Percentiles rank a stretch among this genome's conserved stretches.
Conservation (phyloP, 92 coral and sea anemone genomes). For the Umimayanthus chanpuru region DNA sequence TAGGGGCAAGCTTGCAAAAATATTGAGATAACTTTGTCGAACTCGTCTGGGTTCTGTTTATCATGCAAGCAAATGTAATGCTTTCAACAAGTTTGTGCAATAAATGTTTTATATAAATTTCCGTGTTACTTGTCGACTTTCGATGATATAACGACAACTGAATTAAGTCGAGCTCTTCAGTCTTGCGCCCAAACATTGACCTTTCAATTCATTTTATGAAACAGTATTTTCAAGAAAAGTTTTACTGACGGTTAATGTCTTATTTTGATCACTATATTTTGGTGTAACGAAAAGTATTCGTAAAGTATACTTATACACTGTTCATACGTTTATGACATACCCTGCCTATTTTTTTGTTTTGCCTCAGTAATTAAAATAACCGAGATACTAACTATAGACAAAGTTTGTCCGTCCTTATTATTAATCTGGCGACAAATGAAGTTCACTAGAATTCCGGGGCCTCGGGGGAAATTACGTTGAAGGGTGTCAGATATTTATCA, state of each 20-base stretch:
- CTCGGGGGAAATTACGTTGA: constrained; percentile 12
- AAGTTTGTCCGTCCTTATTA: background rate
- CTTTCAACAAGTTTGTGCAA: constrained; percentile 41
- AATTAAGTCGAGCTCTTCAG: background rate
- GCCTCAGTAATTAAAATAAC: background rate
- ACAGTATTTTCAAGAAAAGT: background rate
- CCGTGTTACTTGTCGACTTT: constrained; percentile 4
- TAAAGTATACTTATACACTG: too few species aligned
- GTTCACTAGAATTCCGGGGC: background rate
- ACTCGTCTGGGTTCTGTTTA: constrained; percentile 29
- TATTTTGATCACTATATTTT: too few species aligned
- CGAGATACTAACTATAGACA: background rate
- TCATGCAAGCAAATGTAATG: background rate
- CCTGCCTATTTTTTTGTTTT: background rate
- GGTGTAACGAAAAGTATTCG: background rate
- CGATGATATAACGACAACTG: background rate
- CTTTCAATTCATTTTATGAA: background rate
- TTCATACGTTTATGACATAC: background rate
- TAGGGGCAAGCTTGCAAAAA: background rate
- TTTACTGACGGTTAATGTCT: background rate
- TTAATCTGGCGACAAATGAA: background rate
- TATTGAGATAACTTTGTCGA: background rate
- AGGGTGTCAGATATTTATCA: constrained; percentile 21
- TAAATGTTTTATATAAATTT: constrained; percentile 24
- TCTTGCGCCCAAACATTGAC: background rate